Percentiles rank a stretch among this genome's conserved stretches.
These are phyloP conservation scores for Karalla daura DNA, from an alignment of 2,797 vertebrate genomes.

Conservation along the genomic window DNA sequence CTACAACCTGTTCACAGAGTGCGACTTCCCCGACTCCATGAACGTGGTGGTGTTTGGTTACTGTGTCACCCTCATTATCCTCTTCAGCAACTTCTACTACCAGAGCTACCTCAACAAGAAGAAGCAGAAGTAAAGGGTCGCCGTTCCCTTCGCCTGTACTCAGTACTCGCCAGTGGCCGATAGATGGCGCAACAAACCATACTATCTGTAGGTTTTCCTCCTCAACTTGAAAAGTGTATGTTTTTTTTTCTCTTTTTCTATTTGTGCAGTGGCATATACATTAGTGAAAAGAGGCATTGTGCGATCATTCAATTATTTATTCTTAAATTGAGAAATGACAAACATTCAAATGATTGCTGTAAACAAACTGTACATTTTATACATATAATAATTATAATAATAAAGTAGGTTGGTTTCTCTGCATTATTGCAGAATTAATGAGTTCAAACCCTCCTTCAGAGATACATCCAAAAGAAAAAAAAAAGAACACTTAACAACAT, in stretches of 20 bases:
- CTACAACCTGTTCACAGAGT: conserved; percentile 84
- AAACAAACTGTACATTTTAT: conserved; percentile 92
- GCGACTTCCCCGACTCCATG: conserved; percentile 81
- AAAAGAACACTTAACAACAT: conserved; percentile 52
- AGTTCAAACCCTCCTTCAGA: conserved; percentile 44
- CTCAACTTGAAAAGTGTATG: not conserved
- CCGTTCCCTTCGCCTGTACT: not conserved
- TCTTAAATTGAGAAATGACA: conserved; percentile 77
- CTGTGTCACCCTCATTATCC: conserved; percentile 81
- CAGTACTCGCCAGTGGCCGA: conserved; percentile 45
- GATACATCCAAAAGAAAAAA: conserved; percentile 50
- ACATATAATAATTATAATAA: conserved; percentile 73
- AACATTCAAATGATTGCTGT: conserved; percentile 83
- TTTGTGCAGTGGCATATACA: not conserved
- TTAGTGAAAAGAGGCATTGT: not conserved
- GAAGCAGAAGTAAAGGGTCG: conserved; percentile 71
- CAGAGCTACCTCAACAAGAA: conserved; percentile 74
- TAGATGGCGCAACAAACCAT: conserved; percentile 64
- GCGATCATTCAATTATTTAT: conserved; percentile 80
- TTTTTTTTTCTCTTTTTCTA: not conserved
- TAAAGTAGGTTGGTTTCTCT: conserved; percentile 62
- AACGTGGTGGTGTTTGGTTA: conserved; percentile 79
- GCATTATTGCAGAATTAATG: conserved; percentile 48
- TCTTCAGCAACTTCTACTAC: conserved; percentile 86
- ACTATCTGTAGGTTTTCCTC: conserved; percentile 7